These are phyloP conservation scores for Rhynchonycteris naso DNA, from an alignment of 2,797 vertebrate species.

Conservation along the genomic window DNA sequence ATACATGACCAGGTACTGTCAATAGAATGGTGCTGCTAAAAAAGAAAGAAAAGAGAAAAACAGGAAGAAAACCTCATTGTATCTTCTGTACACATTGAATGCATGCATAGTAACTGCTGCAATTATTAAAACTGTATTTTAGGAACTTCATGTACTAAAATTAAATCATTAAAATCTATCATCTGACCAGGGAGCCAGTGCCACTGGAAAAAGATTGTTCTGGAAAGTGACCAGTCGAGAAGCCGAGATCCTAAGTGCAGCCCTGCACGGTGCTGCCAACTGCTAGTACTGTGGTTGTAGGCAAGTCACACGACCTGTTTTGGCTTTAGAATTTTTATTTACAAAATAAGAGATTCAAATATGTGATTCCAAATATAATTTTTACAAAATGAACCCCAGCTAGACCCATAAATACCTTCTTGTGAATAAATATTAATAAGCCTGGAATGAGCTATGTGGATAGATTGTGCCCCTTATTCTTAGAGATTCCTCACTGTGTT, in stretches of 20 bases:
- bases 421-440: background rate
- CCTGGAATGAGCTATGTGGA: background rate
- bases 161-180: background rate
- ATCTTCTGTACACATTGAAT: slow-evolving; percentile 65
- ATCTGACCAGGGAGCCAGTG: background rate
- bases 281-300: background rate
- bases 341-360: background rate
- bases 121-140: slow-evolving; percentile 64
- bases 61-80: background rate
- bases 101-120: slow-evolving; percentile 49
- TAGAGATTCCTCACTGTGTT: background rate
- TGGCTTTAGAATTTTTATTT: background rate
- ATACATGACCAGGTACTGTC: slow-evolving; percentile 62
- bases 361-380: background rate
- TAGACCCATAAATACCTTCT: background rate
- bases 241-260: background rate
- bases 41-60: background rate
- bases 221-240: background rate
- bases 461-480: background rate
- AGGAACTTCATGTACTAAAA: slow-evolving; percentile 25
- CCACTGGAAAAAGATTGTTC: background rate
- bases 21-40: slow-evolving; percentile 43
- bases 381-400: background rate
- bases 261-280: background rate
- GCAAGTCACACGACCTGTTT: background rate